These are phyloP conservation scores for Dolomedes plantarius DNA, from an alignment of 2,888 invertebrate species.

Conservation along the genomic window DNA sequence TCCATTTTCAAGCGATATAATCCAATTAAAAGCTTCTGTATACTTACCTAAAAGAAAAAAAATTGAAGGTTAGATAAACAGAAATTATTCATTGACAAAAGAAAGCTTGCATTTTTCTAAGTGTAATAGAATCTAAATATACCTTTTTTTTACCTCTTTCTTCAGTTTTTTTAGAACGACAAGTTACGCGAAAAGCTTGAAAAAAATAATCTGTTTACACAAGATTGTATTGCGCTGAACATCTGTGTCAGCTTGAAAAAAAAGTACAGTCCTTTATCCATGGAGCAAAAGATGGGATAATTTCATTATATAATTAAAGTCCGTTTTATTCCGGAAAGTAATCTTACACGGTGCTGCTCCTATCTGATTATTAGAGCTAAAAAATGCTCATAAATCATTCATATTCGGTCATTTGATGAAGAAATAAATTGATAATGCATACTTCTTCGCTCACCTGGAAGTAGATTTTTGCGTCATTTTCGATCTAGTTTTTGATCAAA, in stretches of 20 bases:
- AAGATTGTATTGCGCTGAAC: background rate
- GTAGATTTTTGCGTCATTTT: too few species aligned
- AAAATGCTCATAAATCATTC: too few species aligned
- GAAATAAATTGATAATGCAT: too few species aligned
- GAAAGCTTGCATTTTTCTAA: conserved; percentile 27
- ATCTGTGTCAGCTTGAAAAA: background rate
- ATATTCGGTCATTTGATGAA: too few species aligned
- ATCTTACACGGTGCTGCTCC: too few species aligned
- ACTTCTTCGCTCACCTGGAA: too few species aligned
- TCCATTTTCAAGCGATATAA: conserved; percentile 44
- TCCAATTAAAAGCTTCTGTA: conserved; percentile 46
- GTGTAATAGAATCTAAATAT: background rate
- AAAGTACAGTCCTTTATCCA: background rate
- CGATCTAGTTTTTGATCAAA: too few species aligned
- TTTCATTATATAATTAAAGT: too few species aligned
- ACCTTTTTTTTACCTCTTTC: too few species aligned
- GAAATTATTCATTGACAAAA: conserved; percentile 20
- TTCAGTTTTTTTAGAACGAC: background rate
- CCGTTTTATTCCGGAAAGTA: too few species aligned
- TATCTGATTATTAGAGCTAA: too few species aligned
- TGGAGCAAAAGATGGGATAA: background rate
- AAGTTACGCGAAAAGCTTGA: background rate
- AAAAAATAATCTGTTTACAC: background rate
- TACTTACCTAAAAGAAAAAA: conserved; percentile 57
- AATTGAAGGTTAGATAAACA: conserved; percentile 43